Conservation (phyloP, 2,797 vertebrate species). For the Semotilus atromaculatus region DNA sequence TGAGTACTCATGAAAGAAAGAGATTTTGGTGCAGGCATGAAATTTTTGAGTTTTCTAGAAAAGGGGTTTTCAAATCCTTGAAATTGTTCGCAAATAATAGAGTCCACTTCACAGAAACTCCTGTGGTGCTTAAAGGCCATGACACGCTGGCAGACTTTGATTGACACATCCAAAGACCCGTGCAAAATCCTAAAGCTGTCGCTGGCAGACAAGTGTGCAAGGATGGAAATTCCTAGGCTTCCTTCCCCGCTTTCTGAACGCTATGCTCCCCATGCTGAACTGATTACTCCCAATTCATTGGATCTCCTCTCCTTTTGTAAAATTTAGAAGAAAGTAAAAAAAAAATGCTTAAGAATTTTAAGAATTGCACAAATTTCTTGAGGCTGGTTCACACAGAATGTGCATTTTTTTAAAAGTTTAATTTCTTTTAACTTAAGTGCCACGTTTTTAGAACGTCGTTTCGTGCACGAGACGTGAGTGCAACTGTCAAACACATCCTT, state of each 20-base stretch:
- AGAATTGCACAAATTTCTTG: too few relatives aligned
- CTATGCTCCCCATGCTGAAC: conserved; percentile 45
- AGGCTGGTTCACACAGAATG: too few relatives aligned
- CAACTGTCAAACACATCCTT: background rate
- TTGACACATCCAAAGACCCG: conserved; percentile 39
- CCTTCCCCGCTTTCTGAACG: conserved; percentile 28
- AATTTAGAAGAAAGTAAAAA: background rate
- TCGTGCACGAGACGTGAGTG: too few relatives aligned
- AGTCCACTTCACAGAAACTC: conserved; percentile 8
- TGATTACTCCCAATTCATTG: conserved; percentile 25
- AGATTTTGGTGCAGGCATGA: background rate
- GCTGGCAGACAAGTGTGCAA: conserved; percentile 26
- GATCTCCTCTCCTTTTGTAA: background rate
- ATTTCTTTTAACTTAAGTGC: too few relatives aligned
- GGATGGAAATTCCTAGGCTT: conserved; percentile 55
- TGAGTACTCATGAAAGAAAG: background rate
- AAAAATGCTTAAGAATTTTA: too few relatives aligned
- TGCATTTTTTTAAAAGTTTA: too few relatives aligned
- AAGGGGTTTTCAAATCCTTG: background rate
- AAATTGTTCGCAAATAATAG: conserved; percentile 4
- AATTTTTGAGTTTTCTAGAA: background rate
- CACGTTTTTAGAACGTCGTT: too few relatives aligned
- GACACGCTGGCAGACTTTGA: conserved; percentile 45
- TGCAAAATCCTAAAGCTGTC: conserved; percentile 35
- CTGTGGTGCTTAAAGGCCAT: background rate